Percentiles rank a stretch among this genome's conserved stretches.
Conservation (phyloP, 2,797 vertebrate species). For the Helarctos malayanus region DNA sequence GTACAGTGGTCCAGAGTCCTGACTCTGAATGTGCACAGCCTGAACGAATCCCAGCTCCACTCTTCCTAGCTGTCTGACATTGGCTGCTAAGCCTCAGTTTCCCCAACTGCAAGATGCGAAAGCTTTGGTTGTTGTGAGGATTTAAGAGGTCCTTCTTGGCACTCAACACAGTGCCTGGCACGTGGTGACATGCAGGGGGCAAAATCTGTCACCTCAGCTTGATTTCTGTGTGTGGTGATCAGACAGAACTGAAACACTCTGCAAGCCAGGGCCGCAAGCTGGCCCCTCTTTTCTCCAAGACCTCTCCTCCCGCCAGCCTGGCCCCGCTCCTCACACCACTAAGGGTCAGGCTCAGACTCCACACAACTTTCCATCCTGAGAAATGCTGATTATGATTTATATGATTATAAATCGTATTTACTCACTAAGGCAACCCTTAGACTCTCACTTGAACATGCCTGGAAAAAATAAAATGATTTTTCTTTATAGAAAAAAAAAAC, state of each 20-base stretch:
- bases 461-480: slow-evolving; percentile 1
- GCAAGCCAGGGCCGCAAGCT: not conserved
- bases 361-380: not conserved
- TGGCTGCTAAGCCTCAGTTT: not conserved
- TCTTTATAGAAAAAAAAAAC: not conserved
- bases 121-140: not conserved
- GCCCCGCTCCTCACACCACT: not conserved
- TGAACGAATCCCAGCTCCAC: not conserved
- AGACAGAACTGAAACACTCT: not conserved
- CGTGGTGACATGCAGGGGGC: no score
- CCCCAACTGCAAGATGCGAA: not conserved
- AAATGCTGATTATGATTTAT: not conserved
- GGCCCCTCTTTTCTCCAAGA: not conserved
- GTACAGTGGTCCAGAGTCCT: not conserved
- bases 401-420: not conserved
- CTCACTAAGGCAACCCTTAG: not conserved
- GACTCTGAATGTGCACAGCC: not conserved
- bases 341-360: not conserved
- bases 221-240: not conserved
- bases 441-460: not conserved
- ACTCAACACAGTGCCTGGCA: no score
- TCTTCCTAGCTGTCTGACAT: not conserved
- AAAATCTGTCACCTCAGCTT: not conserved
- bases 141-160: not conserved
- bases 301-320: not conserved